Evolutionary conservation across 2,888 invertebrate species (phyloP).

Genomic region (Colletes collaris): DNA sequence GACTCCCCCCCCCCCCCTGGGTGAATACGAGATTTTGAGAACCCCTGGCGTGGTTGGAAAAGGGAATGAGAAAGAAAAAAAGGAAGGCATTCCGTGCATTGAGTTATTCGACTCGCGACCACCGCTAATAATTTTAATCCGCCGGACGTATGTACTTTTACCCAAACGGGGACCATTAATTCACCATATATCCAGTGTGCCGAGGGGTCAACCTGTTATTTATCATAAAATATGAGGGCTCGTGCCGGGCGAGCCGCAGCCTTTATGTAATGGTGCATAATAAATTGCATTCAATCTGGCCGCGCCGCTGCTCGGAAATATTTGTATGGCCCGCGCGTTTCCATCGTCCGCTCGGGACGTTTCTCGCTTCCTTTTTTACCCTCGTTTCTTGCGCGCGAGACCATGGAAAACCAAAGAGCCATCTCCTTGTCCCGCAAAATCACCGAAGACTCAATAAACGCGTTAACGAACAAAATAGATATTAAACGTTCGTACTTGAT

Average conservation of each 20-base stretch:
- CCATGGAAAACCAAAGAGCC: too few relatives aligned
- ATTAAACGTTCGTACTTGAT: too few relatives aligned
- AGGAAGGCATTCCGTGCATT: slow-evolving; percentile 63
- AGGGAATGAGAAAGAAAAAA: slow-evolving; percentile 29
- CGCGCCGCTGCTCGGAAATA: slow-evolving; percentile 64
- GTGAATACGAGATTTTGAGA: slow-evolving; percentile 47
- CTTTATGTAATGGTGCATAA: slow-evolving; percentile 72
- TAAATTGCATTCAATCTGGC: slow-evolving; percentile 73
- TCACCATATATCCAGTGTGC: slow-evolving; percentile 72
- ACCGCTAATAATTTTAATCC: slow-evolving; percentile 74
- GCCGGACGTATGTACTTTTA: slow-evolving; percentile 71
- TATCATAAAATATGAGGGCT: slow-evolving; percentile 75
- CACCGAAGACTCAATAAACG: too few relatives aligned
- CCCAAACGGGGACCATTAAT: slow-evolving; percentile 73
- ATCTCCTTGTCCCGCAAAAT: too few relatives aligned
- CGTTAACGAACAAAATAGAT: too few relatives aligned
- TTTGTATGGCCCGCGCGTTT: slow-evolving; percentile 54
- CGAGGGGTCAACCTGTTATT: slow-evolving; percentile 76
- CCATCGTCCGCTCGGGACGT: slow-evolving; percentile 32
- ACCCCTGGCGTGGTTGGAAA: slow-evolving; percentile 45
- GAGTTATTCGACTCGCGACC: slow-evolving; percentile 71
- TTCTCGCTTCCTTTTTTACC: slow-evolving; percentile 23
- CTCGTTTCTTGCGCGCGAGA: slow-evolving; percentile 4
- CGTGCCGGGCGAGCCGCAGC: slow-evolving; percentile 70
- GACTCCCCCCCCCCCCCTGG: background rate